Evolutionary conservation across 2,888 invertebrate genomes (phyloP), one percentile per base, ranked within the genome.

Genomic region (Spodoptera exigua): DNA sequence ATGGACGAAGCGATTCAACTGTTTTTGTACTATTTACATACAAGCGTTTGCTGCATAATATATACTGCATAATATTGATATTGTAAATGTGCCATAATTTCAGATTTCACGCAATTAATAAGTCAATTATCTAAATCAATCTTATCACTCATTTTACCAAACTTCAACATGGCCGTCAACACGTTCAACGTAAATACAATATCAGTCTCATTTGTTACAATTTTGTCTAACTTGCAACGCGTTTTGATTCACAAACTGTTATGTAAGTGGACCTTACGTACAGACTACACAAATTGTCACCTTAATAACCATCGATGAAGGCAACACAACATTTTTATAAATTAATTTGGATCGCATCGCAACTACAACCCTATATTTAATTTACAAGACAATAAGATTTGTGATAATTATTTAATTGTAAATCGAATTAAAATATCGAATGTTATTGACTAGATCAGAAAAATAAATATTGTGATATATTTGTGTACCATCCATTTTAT

Each of bases 121-220:
- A 58, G 44, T 43, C 5, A 49, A 71, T 64, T 57, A 56, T 54
- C 62, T 62, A 57, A 68, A 76, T 74, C 55, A 67, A 63, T 55
- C 16, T 60, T 56, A 77, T 63, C 68, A 64, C 66, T 72, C 74
- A 76, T 70, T 69, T 67, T 78, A 72, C 61, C 76, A 80, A 81
- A 81, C 79, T 69, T 80, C 63, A 81, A 78, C 75, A 81, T 59
- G 58, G 62, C 46, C 71, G 58, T 71, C 68, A 78, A 79, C 72
- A 75, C 72, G 68, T 70, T 80, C 80, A 86, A 87, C 80, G 81
- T 86, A 86, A 89, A 89, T 87, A 89, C 88, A 85, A 83, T 82
- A 83, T 90, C 91, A 91, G 91, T 91, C 91, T 91, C 90, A 88
- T 88, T 81, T 74, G 67, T 81, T 83, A 82, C 81, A 81, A 81